Conservation (phyloP, 2,113 vertebrate genomes). For the Leptobrachium ailaonicum region DNA sequence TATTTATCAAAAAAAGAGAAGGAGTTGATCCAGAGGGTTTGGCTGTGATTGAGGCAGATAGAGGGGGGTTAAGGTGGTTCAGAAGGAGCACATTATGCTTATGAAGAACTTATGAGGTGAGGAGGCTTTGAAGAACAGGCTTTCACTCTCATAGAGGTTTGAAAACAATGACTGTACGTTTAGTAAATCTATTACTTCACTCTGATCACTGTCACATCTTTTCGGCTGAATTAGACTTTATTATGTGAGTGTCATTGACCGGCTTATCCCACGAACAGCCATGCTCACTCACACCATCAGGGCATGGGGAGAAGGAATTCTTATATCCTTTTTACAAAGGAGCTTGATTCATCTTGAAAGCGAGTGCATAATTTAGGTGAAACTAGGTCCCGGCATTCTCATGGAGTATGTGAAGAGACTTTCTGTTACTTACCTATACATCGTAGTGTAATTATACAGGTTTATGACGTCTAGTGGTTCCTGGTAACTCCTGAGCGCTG, state of each 20-base stretch:
- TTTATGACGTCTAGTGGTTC: no score
- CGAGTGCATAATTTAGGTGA: no score
- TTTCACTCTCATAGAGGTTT: neutral
- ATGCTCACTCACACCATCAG: neutral
- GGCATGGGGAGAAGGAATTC: neutral
- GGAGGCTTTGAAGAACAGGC: neutral
- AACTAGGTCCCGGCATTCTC: no score
- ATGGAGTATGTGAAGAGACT: no score
- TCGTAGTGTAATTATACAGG: no score
- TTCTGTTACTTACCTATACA: no score
- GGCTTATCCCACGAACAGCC: neutral
- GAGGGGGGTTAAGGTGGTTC: neutral
- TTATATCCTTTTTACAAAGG: no score
- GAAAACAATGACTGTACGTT: neutral
- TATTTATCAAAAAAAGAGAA: constrained; percentile 18
- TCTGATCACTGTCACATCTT: constrained; percentile 5
- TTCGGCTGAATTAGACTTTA: constrained; percentile 3
- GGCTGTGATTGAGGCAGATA: neutral
- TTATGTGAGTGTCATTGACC: neutral
- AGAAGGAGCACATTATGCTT: neutral
- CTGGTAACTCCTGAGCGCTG: no score
- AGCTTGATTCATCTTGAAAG: no score
- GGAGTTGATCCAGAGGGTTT: neutral
- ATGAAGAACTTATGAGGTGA: neutral
- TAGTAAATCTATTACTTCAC: constrained; percentile 8